Evolutionary conservation across 2,888 invertebrate genomes (phyloP).

Genomic region (Microctonus brassicae): DNA sequence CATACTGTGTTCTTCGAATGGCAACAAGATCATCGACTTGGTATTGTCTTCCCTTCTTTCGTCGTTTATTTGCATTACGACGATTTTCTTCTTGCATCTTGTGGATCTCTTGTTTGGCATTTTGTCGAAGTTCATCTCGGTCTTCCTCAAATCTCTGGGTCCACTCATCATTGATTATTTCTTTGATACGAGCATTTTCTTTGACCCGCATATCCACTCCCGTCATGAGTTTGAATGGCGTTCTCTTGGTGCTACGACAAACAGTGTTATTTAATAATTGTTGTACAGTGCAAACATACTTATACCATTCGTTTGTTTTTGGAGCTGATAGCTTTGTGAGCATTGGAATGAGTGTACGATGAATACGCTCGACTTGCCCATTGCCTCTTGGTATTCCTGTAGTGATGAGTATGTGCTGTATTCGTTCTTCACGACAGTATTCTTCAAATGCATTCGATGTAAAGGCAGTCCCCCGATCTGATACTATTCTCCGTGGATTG

Average conservation of each 20-base stretch:
- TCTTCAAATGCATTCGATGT: neutral
- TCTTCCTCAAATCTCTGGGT: constrained; percentile 20
- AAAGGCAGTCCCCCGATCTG: constrained; percentile 38
- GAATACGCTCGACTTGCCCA: constrained; percentile 59
- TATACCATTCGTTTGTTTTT: constrained; percentile 33
- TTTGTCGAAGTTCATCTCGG: constrained; percentile 34
- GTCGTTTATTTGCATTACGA: constrained; percentile 29
- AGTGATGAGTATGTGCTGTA: constrained; percentile 10
- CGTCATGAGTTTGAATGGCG: constrained; percentile 32
- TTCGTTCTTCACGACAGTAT: too few species aligned
- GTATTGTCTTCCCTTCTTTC: constrained; percentile 32
- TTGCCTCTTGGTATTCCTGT: constrained; percentile 60
- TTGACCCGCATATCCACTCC: constrained; percentile 26
- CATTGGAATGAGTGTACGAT: constrained; percentile 54
- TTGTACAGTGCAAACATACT: constrained; percentile 14
- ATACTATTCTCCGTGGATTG: constrained; percentile 18
- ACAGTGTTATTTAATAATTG: constrained; percentile 29
- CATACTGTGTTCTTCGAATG: constrained; percentile 42
- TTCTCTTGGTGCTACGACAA: constrained; percentile 19
- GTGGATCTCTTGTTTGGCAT: constrained; percentile 33
- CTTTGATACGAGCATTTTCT: neutral
- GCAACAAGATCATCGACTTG: constrained; percentile 41
- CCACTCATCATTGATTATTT: constrained; percentile 19
- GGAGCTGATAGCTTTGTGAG: constrained; percentile 57
- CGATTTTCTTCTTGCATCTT: constrained; percentile 41